phyloP scores from a whole-genome alignment of 64 coral and sea anemone genomes.

The Pocillopora damicornis region DNA sequence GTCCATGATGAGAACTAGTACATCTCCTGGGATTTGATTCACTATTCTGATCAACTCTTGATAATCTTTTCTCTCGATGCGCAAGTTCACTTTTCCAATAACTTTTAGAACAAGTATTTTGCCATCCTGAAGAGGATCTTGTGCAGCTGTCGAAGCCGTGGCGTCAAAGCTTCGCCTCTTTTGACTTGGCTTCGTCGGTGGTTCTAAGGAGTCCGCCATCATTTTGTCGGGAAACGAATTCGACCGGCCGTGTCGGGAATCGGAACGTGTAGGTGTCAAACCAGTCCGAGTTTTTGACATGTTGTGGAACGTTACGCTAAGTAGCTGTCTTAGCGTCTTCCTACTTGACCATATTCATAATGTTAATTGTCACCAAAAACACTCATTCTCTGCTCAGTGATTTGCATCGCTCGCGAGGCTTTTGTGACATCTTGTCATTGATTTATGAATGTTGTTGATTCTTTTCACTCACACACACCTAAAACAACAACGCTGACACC shows the following conservation, averaged over 20 bases:
- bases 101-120: conserved; percentile 82
- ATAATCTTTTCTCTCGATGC: conserved; percentile 80
- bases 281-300: conserved; percentile 20
- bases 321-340: no score
- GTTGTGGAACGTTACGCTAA: neutral
- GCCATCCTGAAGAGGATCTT: conserved; percentile 59
- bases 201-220: neutral
- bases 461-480: neutral
- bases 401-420: neutral
- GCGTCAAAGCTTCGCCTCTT: conserved; percentile 27
- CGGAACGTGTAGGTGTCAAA: neutral
- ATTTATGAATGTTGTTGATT: neutral
- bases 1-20: conserved; percentile 71
- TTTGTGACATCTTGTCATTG: neutral
- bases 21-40: conserved; percentile 84
- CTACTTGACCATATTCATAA: no score
- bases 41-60: conserved; percentile 80
- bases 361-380: neutral
- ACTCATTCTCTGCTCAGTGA: neutral
- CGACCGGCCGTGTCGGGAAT: neutral
- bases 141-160: conserved; percentile 4
- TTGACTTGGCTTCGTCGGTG: conserved; percentile 9
- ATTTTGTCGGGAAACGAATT: conserved; percentile 3
- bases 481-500: neutral
- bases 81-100: conserved; percentile 85